Evolutionary conservation across 2,113 vertebrate species (phyloP), one percentile per base, ranked within the genome.

Genomic region (Strix aluco): DNA sequence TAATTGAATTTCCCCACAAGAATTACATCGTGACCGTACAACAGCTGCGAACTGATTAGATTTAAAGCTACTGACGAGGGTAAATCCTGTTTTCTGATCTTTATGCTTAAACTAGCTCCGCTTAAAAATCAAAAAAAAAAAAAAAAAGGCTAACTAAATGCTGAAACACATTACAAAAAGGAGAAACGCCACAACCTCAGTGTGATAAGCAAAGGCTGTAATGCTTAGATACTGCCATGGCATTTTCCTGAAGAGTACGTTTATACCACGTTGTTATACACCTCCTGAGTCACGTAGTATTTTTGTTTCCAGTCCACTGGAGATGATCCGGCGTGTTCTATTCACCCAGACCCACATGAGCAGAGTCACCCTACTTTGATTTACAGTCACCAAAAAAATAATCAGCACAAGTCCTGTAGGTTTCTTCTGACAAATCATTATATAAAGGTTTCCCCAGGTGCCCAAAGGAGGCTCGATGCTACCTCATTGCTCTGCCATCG

Each of bases 31-130:
- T 63, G 79, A 73, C 80, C 16, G 1, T 16, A 54, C 47, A 92
- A 94, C 95, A 97, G 94, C 95, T 95, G 94, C 87, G 87, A 65
- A 73, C 74, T 74, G 87, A 96, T 96, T 52, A 96, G 93, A 75
- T 96, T 82, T 92, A 95, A 88, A 95, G 79, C 87, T 79, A 57
- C 86, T 72, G 70, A 55, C 82, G 61, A 74, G 49, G 57, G 55
- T 63, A 96, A 95, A 97, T 96, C 95, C 95, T 85, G 73, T 92
- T 94, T 97, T 75, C 47, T 94, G 55, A 70, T 96, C 46, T 82
- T 96, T 94, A 69, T 42, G 84, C 94, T 54, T 73, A 91, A 92
- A 96, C 23, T 94, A 93, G 86, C 87, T 80, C 66, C 69, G 78
- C 73, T 91, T 94, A 91, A 70, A 82, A 72, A 34, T 23, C 32